Base-by-base conservation (phyloP, 2,888 invertebrate species). In the Luperina nickerlii region DNA sequence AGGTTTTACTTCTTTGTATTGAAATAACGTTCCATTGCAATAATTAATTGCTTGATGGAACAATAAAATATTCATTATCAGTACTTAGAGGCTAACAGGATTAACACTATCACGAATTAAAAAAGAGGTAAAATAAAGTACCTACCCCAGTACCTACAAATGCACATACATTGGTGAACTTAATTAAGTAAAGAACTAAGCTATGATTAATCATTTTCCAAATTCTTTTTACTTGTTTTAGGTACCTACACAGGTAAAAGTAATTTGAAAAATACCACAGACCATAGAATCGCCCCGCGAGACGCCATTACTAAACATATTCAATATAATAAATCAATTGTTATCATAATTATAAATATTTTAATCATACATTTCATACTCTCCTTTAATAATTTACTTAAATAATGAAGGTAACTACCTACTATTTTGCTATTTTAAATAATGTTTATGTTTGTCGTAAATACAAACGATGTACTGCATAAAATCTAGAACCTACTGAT, bases 31-130 rank as follows among this genome's bases (percentile, higher is more conserved):
- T 82, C 87, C 82, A 90, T 89, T 87, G 84, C 76, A 54, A 66
- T 87, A 83, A 90, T 89, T 75, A 85, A 88, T 86, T 87, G 76
- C 74, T 81, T 76, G 70, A 82, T 79, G 63, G 62, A 75, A 51
- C 54, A 13, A 85, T 88, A 65, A 86, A 85, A 85, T 86, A 86
- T 88, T 85, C 60, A 83, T 76, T 24, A 38, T 32, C 32, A 54
- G 48, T 51, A 80, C n/a, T 60, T 72, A 63, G 67, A 20, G 24
- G 54, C 48, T 57, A 74, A 60, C 24, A 67, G 51, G 48, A 70
- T 48, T 65, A 73, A 54, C 54, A 76, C 69, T 66, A 67, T 48
- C 48, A 76, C 63, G 48, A 82, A 81, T 68, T 72, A 79, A 72
- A 62, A 69, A 63, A 68, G 27, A 45, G 48, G 57, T 78, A 9